Base-by-base conservation (phyloP, 2,888 invertebrate species). In the Diplazon laetatorius region DNA sequence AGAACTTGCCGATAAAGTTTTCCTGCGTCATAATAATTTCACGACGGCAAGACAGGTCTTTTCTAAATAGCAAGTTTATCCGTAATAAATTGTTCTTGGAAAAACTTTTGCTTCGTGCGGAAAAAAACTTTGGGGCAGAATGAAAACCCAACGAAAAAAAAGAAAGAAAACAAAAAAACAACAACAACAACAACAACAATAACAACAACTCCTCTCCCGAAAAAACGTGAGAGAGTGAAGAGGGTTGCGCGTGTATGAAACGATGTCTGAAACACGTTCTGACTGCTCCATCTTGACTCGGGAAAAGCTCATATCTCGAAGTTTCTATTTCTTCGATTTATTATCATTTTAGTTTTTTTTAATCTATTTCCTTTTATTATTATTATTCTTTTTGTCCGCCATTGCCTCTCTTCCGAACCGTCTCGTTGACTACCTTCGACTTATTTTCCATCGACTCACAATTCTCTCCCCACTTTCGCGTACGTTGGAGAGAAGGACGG, bases 21-120 rank as follows among this genome's bases (percentile, higher is more conserved):
- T 73, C 66, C 77, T 62, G 70, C 75, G 77, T 80, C 77, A 80
- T 82, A 82, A 81, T 81, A 81, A 80, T 79, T 80, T 79, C 37
- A 69, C 72, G 70, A 62, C n/a, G 46, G 59, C 10, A 37, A 10
- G 30, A 16, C 1, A 48, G 30, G 16, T 50, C 30, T 66, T 78
- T 74, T 80, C 78, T 82, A 82, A 83, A 82, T 76, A 74, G 74
- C 77, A 81, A 80, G 82, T 81, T 82, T 83, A 83, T 83, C 82
- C 82, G 81, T 81, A 79, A 83, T 82, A 83, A 83, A 83, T 83
- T 82, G 80, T 82, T 83, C 80, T 72, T 65, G 57, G 37, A 73
- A 30, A n/a, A 83, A 82, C 78, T 80, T 82, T 81, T 68, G 60
- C 46, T 59, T 59, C 12, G 37, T 39, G 62, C 62, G 44, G 57